Evolutionary conservation across 2,113 vertebrate species (phyloP).

Genomic region (Mixornis gularis): DNA sequence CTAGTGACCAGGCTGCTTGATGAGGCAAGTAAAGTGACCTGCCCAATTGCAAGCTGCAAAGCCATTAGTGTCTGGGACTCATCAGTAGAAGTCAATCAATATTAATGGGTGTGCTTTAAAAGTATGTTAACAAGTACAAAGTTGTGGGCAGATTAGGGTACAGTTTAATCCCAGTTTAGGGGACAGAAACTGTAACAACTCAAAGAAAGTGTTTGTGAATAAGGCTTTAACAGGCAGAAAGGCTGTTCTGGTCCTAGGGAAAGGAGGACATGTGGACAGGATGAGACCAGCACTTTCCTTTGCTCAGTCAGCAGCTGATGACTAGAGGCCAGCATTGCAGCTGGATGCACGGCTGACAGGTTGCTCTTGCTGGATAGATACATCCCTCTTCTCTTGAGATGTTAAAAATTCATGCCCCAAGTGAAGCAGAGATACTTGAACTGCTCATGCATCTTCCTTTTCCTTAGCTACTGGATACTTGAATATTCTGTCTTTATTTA

Average conservation of each 20-base stretch:
- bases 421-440: not conserved
- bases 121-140: not conserved
- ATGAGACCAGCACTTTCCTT: not conserved
- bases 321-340: not conserved
- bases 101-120: not conserved
- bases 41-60: not conserved
- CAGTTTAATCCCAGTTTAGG: not conserved
- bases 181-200: not conserved
- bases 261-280: not conserved
- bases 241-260: not conserved
- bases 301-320: not conserved
- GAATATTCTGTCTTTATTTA: not conserved
- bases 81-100: rapidly evolving
- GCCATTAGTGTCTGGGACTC: not conserved
- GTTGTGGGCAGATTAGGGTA: not conserved
- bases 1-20: not conserved
- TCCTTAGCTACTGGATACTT: not conserved
- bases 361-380: not conserved
- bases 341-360: not conserved
- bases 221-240: not conserved
- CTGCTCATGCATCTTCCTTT: not conserved
- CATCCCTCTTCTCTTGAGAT: not conserved
- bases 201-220: not conserved
- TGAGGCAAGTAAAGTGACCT: not conserved
- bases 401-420: not conserved